A percentile compares a stretch with the other conserved stretches of the same genome.
These are phyloP conservation scores for Grus americana DNA, from an alignment of 2,113 vertebrate species.

Conservation along the genomic window DNA sequence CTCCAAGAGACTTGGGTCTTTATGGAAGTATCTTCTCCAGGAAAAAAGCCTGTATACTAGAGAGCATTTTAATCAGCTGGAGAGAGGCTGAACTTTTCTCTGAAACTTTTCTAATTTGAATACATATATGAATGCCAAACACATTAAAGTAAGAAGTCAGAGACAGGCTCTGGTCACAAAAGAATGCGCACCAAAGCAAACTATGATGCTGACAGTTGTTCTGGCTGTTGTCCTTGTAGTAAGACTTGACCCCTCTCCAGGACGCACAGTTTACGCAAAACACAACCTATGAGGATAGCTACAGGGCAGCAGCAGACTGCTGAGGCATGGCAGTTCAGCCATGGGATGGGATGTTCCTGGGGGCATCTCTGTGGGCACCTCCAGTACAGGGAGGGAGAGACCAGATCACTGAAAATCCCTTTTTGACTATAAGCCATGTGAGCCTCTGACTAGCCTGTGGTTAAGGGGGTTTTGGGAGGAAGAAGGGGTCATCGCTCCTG, in stretches of 20 bases:
- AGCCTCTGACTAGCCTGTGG: neutral
- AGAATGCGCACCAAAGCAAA: neutral
- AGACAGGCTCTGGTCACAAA: neutral
- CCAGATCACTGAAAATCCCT: neutral
- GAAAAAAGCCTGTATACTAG: neutral
- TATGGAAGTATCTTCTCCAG: neutral
- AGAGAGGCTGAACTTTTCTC: neutral
- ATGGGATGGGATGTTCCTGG: neutral
- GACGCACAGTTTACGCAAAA: neutral
- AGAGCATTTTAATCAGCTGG: neutral
- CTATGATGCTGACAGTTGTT: neutral
- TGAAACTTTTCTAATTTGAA: neutral
- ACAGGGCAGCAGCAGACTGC: neutral
- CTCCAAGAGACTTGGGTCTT: neutral
- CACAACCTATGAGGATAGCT: neutral
- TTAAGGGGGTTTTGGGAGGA: neutral
- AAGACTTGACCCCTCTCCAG: neutral
- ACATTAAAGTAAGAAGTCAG: neutral
- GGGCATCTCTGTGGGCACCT: neutral
- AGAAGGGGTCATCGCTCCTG: fast-evolving
- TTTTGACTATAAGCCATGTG: fast-evolving
- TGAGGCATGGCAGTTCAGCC: neutral
- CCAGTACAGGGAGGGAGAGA: fast-evolving
- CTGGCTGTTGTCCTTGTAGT: neutral
- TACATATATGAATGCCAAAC: fast-evolving